These are phyloP conservation scores for Clanis bilineata DNA, from an alignment of 2,888 invertebrate species.

Conservation along the genomic window DNA sequence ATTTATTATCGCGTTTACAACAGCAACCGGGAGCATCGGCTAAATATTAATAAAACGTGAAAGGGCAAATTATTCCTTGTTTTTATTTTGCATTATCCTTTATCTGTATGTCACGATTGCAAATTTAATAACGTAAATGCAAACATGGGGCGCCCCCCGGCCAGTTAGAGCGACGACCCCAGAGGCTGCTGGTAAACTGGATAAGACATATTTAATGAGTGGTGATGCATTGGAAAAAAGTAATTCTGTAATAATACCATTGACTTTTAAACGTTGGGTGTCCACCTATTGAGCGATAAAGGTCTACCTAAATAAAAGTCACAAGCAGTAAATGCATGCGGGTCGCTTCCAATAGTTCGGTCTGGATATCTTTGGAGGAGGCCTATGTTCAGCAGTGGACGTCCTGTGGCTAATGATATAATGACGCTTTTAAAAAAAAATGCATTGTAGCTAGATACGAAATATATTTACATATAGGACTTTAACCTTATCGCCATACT, in stretches of 20 bases:
- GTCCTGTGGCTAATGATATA: too few species aligned
- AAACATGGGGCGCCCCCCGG: conserved; percentile 2
- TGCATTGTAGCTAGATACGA: too few species aligned
- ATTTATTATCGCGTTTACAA: neutral
- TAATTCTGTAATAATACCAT: too few species aligned
- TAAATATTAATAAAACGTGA: neutral
- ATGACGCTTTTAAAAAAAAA: too few species aligned
- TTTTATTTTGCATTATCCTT: neutral
- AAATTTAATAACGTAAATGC: conserved; percentile 3
- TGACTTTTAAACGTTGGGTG: too few species aligned
- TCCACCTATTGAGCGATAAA: too few species aligned
- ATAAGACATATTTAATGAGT: neutral
- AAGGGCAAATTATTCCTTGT: neutral
- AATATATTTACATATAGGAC: neutral
- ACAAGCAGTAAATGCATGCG: too few species aligned
- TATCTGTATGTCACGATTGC: conserved; percentile 9
- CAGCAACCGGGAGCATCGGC: neutral
- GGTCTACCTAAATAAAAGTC: too few species aligned
- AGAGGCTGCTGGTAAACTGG: neutral
- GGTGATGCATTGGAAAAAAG: too few species aligned
- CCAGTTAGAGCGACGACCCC: neutral
- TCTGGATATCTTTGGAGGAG: too few species aligned
- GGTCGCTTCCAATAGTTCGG: too few species aligned
- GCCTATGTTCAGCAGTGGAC: too few species aligned
- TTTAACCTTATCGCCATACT: neutral